Evolutionary conservation across 1,140 invertebrate species (phyloP).

Genomic region (Cydia amplana): DNA sequence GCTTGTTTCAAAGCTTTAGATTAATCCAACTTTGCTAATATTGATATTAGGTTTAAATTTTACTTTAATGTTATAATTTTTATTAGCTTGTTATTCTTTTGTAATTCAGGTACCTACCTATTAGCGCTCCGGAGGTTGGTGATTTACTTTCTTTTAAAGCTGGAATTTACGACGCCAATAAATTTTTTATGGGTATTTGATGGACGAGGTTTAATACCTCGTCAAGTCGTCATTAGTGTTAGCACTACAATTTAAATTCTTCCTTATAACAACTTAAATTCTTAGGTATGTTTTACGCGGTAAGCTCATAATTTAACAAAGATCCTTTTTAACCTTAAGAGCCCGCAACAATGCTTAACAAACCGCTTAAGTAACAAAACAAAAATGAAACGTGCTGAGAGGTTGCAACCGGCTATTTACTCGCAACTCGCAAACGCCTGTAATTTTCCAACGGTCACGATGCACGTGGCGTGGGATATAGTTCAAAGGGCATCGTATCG

Average conservation of each 20-base stretch:
- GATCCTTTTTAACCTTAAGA: neutral
- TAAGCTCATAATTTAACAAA: neutral
- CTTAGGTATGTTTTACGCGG: no score
- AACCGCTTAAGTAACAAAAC: slow-evolving; percentile 34
- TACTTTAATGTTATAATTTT: neutral
- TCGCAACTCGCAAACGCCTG: slow-evolving; percentile 37
- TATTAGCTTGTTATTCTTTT: neutral
- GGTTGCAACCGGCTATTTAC: slow-evolving; percentile 46
- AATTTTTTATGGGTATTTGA: no score
- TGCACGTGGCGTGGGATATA: slow-evolving; percentile 53
- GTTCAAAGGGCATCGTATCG: slow-evolving; percentile 55
- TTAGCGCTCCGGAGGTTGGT: neutral
- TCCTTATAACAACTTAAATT: no score
- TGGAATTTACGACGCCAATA: no score
- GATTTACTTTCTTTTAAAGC: no score
- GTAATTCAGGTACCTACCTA: no score
- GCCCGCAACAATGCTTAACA: slow-evolving; percentile 34
- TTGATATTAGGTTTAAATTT: slow-evolving; percentile 46
- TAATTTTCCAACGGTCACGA: slow-evolving; percentile 53
- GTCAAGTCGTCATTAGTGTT: no score
- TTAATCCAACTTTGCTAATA: slow-evolving; percentile 49
- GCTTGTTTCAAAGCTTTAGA: slow-evolving; percentile 45
- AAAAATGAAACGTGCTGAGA: slow-evolving; percentile 30
- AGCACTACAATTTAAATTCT: no score
- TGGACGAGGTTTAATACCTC: no score